A percentile compares a stretch with the other conserved stretches of the same genome.
Conservation (phyloP, 2,888 invertebrate genomes). For the Melikaiella ostensackeni region DNA sequence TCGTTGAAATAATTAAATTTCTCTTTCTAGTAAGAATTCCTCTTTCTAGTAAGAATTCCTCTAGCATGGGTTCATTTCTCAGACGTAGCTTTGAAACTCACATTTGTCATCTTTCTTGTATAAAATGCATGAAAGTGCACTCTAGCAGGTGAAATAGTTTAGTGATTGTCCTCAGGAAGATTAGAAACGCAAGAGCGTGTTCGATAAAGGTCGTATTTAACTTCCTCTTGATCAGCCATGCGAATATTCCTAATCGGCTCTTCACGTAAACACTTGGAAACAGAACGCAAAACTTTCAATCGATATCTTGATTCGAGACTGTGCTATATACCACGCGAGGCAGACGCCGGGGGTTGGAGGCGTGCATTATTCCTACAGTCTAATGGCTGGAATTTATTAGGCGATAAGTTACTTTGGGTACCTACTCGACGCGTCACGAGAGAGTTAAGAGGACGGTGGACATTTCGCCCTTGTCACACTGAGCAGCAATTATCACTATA, state of each 20-base stretch:
- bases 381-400: constrained; percentile 50
- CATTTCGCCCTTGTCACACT: constrained; percentile 3
- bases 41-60: neutral
- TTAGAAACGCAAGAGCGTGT: constrained; percentile 33
- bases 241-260: constrained; percentile 38
- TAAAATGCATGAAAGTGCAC: constrained; percentile 31
- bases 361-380: constrained; percentile 45
- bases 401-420: constrained; percentile 45
- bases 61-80: neutral
- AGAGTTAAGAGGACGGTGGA: constrained; percentile 24
- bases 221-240: constrained; percentile 38
- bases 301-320: constrained; percentile 46
- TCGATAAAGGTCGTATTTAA: constrained; percentile 33
- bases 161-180: constrained; percentile 23
- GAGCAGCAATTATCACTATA: constrained; percentile 9
- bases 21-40: too few species aligned
- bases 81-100: constrained; percentile 5
- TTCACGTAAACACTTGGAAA: constrained; percentile 36
- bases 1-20: too few species aligned
- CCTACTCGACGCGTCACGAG: constrained; percentile 38
- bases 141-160: constrained; percentile 34
- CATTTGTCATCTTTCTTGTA: constrained; percentile 30
- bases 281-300: constrained; percentile 30
- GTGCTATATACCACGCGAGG: constrained; percentile 35
- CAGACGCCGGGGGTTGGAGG: constrained; percentile 11